A percentile compares a stretch with the other conserved stretches of the same genome.
These are phyloP conservation scores for Melanotaenia parkinsoni DNA, from an alignment of 2,797 vertebrate genomes.

Conservation along the genomic window DNA sequence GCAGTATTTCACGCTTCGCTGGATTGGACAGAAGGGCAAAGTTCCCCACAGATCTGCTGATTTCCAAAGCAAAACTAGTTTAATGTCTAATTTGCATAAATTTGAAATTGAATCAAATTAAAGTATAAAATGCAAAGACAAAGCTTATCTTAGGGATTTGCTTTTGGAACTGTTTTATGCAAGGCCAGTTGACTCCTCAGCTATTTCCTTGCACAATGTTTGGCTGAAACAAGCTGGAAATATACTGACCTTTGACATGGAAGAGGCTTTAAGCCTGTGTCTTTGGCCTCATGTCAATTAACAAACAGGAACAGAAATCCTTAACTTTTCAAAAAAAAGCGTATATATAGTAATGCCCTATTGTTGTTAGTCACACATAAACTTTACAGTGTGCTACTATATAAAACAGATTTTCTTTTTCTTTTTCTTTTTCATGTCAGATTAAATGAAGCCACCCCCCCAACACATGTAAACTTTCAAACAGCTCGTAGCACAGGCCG, in stretches of 20 bases:
- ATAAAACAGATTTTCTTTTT: neutral
- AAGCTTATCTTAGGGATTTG: neutral
- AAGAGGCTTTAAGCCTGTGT: neutral
- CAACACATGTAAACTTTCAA: too few relatives aligned
- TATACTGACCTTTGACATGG: neutral
- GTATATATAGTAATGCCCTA: neutral
- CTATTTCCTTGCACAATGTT: neutral
- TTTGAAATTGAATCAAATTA: neutral
- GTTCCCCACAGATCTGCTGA: conserved; percentile 21
- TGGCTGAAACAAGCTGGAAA: neutral
- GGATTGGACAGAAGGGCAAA: conserved; percentile 35
- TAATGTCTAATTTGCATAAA: neutral
- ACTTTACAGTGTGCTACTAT: neutral
- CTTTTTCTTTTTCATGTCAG: too few relatives aligned
- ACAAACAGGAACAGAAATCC: neutral
- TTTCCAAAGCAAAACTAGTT: conserved; percentile 32
- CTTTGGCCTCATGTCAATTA: neutral
- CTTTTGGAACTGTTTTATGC: neutral
- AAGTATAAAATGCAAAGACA: neutral
- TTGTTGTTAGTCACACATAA: neutral
- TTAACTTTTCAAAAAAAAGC: neutral
- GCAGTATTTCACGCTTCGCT: conserved; percentile 51
- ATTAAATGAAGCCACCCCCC: too few relatives aligned
- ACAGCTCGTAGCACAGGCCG: too few relatives aligned
- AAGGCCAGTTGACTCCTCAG: neutral